Evolutionary conservation across 2,113 vertebrate species (phyloP).

Genomic region (Turnix velox): DNA sequence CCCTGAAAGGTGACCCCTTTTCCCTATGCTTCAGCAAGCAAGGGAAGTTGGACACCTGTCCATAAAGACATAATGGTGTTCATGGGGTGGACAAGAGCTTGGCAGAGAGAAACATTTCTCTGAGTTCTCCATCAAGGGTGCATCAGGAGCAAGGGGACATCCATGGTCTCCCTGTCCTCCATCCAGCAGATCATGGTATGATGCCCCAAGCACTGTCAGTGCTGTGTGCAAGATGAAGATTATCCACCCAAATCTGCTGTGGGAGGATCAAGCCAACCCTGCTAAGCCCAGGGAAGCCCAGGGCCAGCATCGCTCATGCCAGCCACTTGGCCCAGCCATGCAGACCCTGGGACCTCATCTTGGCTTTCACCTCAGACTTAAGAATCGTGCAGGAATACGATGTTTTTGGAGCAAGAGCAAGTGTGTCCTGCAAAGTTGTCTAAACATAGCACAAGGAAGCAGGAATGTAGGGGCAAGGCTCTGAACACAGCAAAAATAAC

Average conservation of each 20-base stretch:
- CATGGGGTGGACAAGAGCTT: neutral
- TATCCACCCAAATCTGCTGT: neutral
- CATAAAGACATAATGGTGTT: neutral
- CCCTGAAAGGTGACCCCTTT: neutral
- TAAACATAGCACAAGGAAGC: slow-evolving; percentile 49
- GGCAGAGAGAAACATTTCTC: neutral
- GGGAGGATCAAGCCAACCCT: neutral
- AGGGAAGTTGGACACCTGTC: neutral
- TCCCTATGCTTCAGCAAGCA: neutral
- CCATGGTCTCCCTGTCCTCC: neutral
- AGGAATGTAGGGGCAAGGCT: neutral
- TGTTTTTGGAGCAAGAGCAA: slow-evolving; percentile 13
- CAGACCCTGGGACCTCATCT: neutral
- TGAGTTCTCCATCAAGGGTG: neutral
- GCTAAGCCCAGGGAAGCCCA: neutral
- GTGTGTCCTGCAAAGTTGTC: neutral
- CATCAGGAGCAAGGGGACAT: neutral
- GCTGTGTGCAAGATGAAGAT: neutral
- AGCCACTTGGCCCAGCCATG: neutral
- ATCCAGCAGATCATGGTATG: neutral
- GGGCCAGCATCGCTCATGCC: neutral
- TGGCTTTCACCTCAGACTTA: neutral
- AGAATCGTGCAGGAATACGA: slow-evolving; percentile 4
- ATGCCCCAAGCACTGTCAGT: neutral
- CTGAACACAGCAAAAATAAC: slow-evolving; percentile 9